These are phyloP conservation scores for Petrocephalus zakoni DNA, from an alignment of 2,113 vertebrate genomes.

Conservation along the genomic window DNA sequence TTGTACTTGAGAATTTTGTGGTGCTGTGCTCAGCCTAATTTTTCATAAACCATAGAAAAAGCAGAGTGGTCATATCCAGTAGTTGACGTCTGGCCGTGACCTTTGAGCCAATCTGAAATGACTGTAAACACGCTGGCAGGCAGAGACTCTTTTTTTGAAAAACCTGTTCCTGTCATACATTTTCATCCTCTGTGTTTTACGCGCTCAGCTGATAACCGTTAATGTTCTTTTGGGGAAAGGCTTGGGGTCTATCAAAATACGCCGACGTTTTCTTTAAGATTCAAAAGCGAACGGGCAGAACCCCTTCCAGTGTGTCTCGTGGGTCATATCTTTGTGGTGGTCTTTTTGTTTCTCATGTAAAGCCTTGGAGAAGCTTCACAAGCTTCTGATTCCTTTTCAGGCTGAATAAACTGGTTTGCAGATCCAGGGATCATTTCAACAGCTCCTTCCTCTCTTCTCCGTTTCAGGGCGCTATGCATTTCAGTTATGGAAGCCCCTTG, in stretches of 20 bases:
- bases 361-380: neutral
- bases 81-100: no score
- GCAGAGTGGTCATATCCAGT: no score
- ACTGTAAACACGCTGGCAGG: neutral
- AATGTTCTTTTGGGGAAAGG: neutral
- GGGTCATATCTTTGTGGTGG: neutral
- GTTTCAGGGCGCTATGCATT: slow-evolving; percentile 77
- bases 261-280: neutral
- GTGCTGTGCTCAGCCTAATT: no score
- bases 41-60: no score
- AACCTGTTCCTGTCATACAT: neutral
- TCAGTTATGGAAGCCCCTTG: slow-evolving; percentile 82
- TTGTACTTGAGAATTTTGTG: no score
- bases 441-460: neutral
- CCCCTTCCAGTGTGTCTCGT: neutral
- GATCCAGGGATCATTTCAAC: neutral
- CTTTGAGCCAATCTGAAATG: neutral
- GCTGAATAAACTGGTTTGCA: neutral
- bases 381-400: neutral
- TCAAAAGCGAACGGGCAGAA: neutral
- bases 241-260: neutral
- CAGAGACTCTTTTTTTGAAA: neutral
- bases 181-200: neutral
- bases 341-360: neutral
- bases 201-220: neutral